These are phyloP conservation scores for Melinopterus prodromus DNA, from an alignment of 2,888 invertebrate species.

Conservation along the genomic window DNA sequence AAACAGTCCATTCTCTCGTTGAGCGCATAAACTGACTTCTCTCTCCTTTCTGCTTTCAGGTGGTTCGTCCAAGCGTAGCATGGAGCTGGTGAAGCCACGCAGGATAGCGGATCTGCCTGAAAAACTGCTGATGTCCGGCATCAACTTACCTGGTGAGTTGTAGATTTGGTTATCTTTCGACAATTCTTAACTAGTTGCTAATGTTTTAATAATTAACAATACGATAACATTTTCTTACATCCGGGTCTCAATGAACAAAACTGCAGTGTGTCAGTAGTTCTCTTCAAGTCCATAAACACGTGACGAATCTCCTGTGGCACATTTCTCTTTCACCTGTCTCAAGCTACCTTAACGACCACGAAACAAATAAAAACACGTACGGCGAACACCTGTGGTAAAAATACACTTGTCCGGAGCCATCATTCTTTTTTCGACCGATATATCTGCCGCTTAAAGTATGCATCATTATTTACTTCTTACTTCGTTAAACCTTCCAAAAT, in stretches of 20 bases:
- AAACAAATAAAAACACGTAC: background rate
- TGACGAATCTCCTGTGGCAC: background rate
- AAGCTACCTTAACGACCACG: background rate
- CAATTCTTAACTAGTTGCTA: background rate
- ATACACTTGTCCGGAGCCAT: background rate
- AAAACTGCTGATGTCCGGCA: constrained; percentile 71
- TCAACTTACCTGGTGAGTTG: constrained; percentile 73
- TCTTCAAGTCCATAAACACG: background rate
- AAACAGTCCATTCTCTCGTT: background rate
- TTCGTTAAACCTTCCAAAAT: no score
- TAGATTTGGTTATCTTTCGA: no score
- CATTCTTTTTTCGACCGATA: background rate
- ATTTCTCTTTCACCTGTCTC: background rate
- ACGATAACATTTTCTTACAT: background rate
- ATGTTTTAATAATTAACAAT: background rate
- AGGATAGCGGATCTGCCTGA: constrained; percentile 72
- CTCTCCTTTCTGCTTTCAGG: constrained; percentile 37
- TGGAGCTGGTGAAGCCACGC: constrained; percentile 66
- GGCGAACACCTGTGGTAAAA: background rate
- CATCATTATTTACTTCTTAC: no score
- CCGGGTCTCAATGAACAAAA: background rate
- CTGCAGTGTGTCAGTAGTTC: background rate
- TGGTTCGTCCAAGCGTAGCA: constrained; percentile 54
- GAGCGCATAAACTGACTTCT: background rate
- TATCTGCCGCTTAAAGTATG: background rate